Evolutionary conservation across 1,140 invertebrate genomes (phyloP), one percentile per base, ranked within the genome.

Genomic region (Microvelia longipes): DNA sequence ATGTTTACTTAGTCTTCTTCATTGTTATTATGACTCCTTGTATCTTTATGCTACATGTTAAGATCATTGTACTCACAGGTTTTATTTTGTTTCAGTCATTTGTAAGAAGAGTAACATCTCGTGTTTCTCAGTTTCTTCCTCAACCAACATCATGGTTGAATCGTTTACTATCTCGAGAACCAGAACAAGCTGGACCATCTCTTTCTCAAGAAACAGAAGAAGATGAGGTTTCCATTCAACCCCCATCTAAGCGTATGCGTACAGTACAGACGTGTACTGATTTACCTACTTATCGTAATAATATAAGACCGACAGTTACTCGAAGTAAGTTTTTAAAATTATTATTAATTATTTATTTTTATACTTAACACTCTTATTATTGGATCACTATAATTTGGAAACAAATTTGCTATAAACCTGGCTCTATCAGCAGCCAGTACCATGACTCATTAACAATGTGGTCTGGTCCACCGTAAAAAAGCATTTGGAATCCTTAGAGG

Each of bases 111-210:
- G 28, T 70, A 0, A 66, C 65, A 25, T 28, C 29, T 14, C 26
- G 61, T 28, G 69, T 70, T 15, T 28, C 63, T 28, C 60, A 70
- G 61, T 26, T 70, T 5, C 28, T 70, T 24, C 69, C 69, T 28
- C 69, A 70, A 25, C 64, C 69, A 2, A 35, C 69, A 35, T 70
- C 69, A 26, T 70, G 69, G 69, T n/a, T 70, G 13, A 70, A 64
- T 50, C 26, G 69, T 29, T 50, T 30, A 19, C 61, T 70, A 19
- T 66, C 69, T 27, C 30, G 60, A 25, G 28, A 64, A 24, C 15
- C 35, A 11, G 35, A 50, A 50, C 35, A 50, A 19, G 35, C 35
- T 19, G 25, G 62, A 13, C 62, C 25, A 64, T 11, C 24, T 25
- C 11, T 11, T 1, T 26, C 19, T 15, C 35, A 69, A 66, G 69